These are phyloP conservation scores for Zonotrichia leucophrys DNA, from an alignment of 2,113 vertebrate genomes.

Conservation along the genomic window DNA sequence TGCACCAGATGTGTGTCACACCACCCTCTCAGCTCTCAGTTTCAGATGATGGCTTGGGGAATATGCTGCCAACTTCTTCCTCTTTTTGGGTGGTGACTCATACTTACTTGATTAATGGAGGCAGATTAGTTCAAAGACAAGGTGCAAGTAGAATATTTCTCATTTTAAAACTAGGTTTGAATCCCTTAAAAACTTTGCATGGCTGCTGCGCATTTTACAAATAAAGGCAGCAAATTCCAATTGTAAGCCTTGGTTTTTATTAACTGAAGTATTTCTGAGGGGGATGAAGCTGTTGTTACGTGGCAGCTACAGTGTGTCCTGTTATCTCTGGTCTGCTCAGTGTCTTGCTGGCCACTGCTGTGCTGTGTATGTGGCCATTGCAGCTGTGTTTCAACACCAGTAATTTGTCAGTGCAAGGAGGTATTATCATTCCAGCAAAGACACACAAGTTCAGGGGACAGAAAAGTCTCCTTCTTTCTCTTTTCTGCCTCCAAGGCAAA, in stretches of 20 bases:
- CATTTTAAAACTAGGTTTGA: not conserved
- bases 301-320: not conserved
- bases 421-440: conserved; percentile 19
- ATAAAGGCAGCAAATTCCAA: not conserved
- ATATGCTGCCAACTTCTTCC: not conserved
- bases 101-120: not conserved
- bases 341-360: not conserved
- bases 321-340: not conserved
- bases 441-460: not conserved
- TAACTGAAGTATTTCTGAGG: not conserved
- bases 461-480: not conserved
- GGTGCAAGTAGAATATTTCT: not conserved
- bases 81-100: not conserved
- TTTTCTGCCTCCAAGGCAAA: conserved; percentile 48
- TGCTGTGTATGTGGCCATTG: not conserved
- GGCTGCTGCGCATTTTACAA: not conserved
- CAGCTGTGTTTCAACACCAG: not conserved
- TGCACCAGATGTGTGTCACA: not conserved
- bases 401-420: not conserved
- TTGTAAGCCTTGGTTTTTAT: not conserved
- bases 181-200: not conserved
- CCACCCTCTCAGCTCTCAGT: not conserved
- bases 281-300: not conserved
- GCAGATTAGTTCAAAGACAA: not conserved
- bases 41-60: not conserved